Evolutionary conservation across 2,888 invertebrate genomes (phyloP), one percentile per base, ranked within the genome.

Genomic region (Leptura quadrifasciata): DNA sequence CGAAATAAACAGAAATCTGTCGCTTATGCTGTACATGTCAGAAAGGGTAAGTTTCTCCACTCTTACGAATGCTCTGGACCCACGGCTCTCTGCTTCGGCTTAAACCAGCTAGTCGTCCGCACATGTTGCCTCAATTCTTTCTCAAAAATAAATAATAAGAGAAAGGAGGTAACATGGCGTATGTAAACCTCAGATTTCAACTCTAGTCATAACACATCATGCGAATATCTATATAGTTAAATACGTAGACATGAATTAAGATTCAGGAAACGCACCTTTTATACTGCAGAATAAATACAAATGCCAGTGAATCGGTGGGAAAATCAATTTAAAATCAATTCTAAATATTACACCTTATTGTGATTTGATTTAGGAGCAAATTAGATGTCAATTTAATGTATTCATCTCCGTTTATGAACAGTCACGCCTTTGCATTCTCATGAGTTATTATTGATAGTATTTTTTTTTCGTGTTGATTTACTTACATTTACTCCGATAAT

Each of bases 321-420:
- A 68, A 68, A 68, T 68, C 68, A 31, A 68, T 68, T 68, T 55
- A 27, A 35, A 57, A 68, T 68, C 68, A 57, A 57, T 68, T 52
- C 57, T 57, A 68, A 57, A 68, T 55, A 68, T 27, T 68, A 61
- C 31, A 27, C 68, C 35, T 55, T 54, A 52, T 68, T 57, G 57
- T 68, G 27, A 20, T 68, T 68, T 68, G 68, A 68, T 68, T 68
- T 68, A 68, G 35, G 52, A 57, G 55, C 57, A 68, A 68, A 68
- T 68, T 68, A 68, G 27, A 57, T 68, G 68, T 57, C 52, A 52
- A 57, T 68, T 31, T 68, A 68, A 68, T 57, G 57, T 55, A 57
- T 68, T 68, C 35, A 57, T 52, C 15, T 68, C 52, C 17, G 9
- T 35, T 18, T 18, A 12, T 47, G n/a, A 31, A 17, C 18, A 35